Conservation (phyloP, 2,888 invertebrate species). For the Ecdyonurus torrentis region DNA sequence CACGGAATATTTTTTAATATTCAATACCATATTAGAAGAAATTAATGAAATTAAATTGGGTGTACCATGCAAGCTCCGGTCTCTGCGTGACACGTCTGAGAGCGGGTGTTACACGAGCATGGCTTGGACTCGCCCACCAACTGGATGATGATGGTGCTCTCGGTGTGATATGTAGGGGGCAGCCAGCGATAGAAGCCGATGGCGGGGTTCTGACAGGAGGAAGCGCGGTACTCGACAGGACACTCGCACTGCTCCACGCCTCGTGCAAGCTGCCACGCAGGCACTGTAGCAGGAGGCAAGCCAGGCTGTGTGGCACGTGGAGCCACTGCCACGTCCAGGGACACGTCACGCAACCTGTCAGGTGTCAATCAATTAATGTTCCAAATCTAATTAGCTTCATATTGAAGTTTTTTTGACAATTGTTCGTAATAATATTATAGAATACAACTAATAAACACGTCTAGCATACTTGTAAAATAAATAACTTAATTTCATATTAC, state of each 20-base stretch:
- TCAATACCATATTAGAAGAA: no score
- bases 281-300: conserved; percentile 34
- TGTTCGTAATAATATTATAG: neutral
- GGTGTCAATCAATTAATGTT: neutral
- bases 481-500: conserved; percentile 11
- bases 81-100: conserved; percentile 59
- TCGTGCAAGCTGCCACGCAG: conserved; percentile 47
- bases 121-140: conserved; percentile 61
- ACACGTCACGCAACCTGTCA: conserved; percentile 55
- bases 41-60: no score
- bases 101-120: conserved; percentile 69
- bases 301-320: conserved; percentile 11
- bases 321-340: conserved; percentile 64
- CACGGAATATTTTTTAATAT: conserved; percentile 3
- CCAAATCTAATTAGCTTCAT: neutral
- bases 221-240: conserved; percentile 59
- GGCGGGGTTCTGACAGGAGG: conserved; percentile 82
- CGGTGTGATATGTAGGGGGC: conserved; percentile 34
- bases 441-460: neutral
- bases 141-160: conserved; percentile 54
- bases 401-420: neutral
- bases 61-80: conserved; percentile 72
- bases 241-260: conserved; percentile 81
- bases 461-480: neutral
- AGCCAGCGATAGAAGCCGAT: conserved; percentile 62